Evolutionary conservation across 2,888 invertebrate species (phyloP).

Genomic region (Drosophila paracracens): DNA sequence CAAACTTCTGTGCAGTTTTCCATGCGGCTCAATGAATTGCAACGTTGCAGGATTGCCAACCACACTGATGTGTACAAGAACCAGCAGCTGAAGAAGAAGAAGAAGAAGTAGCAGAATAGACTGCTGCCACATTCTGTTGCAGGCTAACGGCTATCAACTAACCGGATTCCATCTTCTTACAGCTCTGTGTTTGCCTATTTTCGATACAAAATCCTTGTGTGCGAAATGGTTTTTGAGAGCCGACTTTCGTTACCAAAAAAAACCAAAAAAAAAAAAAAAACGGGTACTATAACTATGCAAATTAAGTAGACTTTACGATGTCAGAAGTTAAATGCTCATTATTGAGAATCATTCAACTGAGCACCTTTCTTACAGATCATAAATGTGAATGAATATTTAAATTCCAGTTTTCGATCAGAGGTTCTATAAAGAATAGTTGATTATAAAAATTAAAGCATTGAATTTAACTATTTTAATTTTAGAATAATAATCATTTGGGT

Average conservation of each 20-base stretch:
- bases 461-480: not conserved
- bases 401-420: not conserved
- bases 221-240: constrained; percentile 21
- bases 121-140: constrained; percentile 1
- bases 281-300: not conserved
- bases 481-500: not conserved
- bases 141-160: not conserved
- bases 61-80: not conserved
- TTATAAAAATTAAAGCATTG: not conserved
- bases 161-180: constrained; percentile 13
- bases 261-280: not conserved
- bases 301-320: not conserved
- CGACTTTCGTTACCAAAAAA: not conserved
- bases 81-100: not conserved
- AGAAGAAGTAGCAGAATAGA: not conserved
- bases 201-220: constrained; percentile 32
- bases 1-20: constrained; percentile 47
- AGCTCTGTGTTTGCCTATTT: constrained; percentile 41
- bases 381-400: not conserved
- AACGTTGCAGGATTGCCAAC: not conserved
- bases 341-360: not conserved
- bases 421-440: not conserved
- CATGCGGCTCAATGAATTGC: constrained; percentile 40
- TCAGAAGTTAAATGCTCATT: not conserved
- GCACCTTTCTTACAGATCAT: not conserved